phyloP scores from a whole-genome alignment of 2,888 invertebrate genomes.

The Erannis defoliaria region DNA sequence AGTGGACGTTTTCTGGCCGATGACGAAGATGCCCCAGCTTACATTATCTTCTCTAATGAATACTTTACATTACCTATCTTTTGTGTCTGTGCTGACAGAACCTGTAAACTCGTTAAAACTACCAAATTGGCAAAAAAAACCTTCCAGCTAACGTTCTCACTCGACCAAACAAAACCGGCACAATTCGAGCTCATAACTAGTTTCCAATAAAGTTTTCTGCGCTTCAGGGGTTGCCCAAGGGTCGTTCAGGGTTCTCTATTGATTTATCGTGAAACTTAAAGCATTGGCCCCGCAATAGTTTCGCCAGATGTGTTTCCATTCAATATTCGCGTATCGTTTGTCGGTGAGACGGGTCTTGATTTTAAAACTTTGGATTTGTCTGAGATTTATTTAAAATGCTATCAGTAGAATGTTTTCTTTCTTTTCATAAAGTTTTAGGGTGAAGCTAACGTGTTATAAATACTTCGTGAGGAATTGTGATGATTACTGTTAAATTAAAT shows the following conservation, averaged over 20 bases:
- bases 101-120: too few relatives aligned
- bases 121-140: too few relatives aligned
- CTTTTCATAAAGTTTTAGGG: too few relatives aligned
- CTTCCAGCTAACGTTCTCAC: not conserved
- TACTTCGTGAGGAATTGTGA: too few relatives aligned
- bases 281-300: constrained; percentile 26
- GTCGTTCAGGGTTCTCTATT: constrained; percentile 18
- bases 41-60: too few relatives aligned
- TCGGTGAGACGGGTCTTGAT: not conserved
- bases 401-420: too few relatives aligned
- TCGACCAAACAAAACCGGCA: constrained; percentile 16
- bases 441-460: too few relatives aligned
- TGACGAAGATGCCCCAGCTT: too few relatives aligned
- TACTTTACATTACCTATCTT: too few relatives aligned
- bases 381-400: not conserved
- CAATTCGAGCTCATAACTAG: constrained; percentile 9
- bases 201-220: constrained; percentile 24
- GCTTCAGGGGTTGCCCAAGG: constrained; percentile 19
- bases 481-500: too few relatives aligned
- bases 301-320: constrained; percentile 29
- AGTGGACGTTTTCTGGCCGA: too few relatives aligned
- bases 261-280: constrained; percentile 35
- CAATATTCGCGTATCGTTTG: constrained; percentile 20
- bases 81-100: too few relatives aligned
- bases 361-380: not conserved